phyloP scores from a whole-genome alignment of 2,113 vertebrate genomes.

The Beaufortia kweichowensis region DNA sequence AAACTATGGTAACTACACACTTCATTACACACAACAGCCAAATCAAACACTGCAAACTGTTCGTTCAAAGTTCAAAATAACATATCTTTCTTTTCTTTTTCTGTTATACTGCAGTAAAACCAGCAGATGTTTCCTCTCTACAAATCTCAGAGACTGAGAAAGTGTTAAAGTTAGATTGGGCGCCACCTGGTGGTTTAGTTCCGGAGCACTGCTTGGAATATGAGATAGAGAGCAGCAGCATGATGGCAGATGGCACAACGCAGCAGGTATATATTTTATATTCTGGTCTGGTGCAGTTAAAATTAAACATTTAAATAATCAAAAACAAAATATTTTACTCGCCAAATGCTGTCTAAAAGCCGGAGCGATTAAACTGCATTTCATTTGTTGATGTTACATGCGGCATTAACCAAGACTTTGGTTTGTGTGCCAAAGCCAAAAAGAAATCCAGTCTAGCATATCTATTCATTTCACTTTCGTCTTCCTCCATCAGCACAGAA shows the following conservation, averaged over 20 bases:
- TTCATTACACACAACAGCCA: neutral
- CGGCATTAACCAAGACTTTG: neutral
- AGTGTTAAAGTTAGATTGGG: conserved; percentile 72
- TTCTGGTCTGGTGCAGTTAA: no score
- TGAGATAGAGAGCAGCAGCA: conserved; percentile 68
- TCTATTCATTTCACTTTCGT: no score
- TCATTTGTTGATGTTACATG: neutral
- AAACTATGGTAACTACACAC: conserved; percentile 76
- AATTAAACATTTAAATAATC: neutral
- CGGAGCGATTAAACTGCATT: neutral
- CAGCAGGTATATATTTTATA: conserved; percentile 21
- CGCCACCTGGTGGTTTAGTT: conserved; percentile 60
- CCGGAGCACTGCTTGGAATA: conserved; percentile 80
- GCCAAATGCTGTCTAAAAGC: no score
- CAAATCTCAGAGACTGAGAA: conserved; percentile 38
- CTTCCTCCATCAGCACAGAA: conserved; percentile 44
- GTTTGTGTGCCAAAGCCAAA: neutral
- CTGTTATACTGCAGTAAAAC: conserved; percentile 71
- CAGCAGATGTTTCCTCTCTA: conserved; percentile 64
- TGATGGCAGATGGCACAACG: conserved; percentile 19
- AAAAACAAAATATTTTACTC: no score
- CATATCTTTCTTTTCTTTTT: neutral
- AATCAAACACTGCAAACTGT: neutral
- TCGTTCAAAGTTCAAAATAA: neutral
- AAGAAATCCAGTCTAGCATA: neutral